These are phyloP conservation scores for Zapornia atra DNA, from an alignment of 2,113 vertebrate species.

Conservation along the genomic window DNA sequence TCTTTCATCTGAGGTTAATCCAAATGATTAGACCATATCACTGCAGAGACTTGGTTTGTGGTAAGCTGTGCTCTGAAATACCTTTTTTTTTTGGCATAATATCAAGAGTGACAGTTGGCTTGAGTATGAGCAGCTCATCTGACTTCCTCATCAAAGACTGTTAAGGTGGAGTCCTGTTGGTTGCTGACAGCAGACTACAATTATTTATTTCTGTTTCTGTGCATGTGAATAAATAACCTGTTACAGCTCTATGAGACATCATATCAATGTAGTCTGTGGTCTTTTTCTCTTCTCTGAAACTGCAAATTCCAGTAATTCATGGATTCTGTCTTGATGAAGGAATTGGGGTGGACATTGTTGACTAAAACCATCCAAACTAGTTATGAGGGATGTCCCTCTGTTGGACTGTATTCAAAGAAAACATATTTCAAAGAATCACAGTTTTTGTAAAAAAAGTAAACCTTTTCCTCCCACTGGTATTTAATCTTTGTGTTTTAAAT, in stretches of 20 bases:
- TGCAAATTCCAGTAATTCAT: not conserved
- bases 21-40: not conserved
- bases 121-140: not conserved
- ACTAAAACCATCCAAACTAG: not conserved
- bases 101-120: conserved; percentile 1
- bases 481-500: not conserved
- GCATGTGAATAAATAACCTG: not conserved
- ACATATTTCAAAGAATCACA: not conserved
- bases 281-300: not conserved
- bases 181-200: not conserved
- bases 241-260: not conserved
- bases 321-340: not conserved
- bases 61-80: conserved; percentile 20
- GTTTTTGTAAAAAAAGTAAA: not conserved
- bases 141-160: not conserved
- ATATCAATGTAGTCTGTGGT: not conserved
- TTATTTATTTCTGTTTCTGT: not conserved
- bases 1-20: not conserved
- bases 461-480: not conserved
- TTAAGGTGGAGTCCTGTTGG: not conserved
- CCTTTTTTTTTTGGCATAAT: not conserved
- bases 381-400: not conserved
- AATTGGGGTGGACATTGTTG: not conserved
- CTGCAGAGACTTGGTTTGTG: not conserved
- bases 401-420: not conserved